Conservation (phyloP, 2,113 vertebrate genomes). For the Eleginops maclovinus region DNA sequence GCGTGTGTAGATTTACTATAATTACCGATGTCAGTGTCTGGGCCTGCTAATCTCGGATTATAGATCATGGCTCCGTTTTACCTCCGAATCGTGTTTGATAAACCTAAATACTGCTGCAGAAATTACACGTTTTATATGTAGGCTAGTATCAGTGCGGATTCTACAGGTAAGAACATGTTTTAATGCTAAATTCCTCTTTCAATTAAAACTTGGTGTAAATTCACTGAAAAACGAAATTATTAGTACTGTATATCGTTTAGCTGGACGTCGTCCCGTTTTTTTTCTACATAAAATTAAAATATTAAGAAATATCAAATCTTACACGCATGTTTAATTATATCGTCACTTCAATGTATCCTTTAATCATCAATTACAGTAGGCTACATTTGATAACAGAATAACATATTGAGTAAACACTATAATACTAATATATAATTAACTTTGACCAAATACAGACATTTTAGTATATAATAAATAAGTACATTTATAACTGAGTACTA, state of each 20-base stretch:
- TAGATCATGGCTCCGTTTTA: conserved; percentile 20
- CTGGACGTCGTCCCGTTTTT: neutral
- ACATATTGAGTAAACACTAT: too few relatives aligned
- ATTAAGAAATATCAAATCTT: neutral
- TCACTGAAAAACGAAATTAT: neutral
- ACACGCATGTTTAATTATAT: neutral
- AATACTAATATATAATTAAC: too few relatives aligned
- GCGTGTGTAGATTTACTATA: conserved; percentile 75
- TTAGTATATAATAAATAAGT: too few relatives aligned
- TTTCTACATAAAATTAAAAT: neutral
- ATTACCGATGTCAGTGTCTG: conserved; percentile 61
- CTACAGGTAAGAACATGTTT: conserved; percentile 13
- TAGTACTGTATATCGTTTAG: neutral
- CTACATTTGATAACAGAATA: neutral
- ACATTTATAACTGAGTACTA: neutral
- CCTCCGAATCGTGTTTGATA: neutral
- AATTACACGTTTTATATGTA: neutral
- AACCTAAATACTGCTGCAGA: neutral
- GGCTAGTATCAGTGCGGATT: neutral
- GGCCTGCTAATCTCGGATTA: conserved; percentile 43
- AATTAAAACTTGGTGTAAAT: neutral
- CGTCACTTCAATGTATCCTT: neutral
- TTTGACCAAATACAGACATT: too few relatives aligned
- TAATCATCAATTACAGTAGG: neutral
- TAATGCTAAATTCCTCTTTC: neutral